Evolutionary conservation across 2,113 vertebrate species (phyloP), one percentile per base, ranked within the genome.

Genomic region (Gavia stellata): DNA sequence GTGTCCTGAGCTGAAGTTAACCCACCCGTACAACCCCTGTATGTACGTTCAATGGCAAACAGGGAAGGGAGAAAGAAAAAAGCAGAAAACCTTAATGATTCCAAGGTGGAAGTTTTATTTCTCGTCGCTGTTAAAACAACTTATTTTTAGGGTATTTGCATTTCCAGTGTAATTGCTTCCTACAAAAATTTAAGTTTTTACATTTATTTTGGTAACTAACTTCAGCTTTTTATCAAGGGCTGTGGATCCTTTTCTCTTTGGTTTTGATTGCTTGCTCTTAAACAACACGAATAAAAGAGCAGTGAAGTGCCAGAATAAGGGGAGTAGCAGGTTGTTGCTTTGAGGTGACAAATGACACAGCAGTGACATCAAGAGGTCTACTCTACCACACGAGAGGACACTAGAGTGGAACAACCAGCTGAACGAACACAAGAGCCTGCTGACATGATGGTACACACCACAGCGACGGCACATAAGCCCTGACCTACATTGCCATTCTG

Each of bases 381-480:
- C 59, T 70, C 68, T 56, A 62, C 23, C 68, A 26, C 23, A 14
- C 12, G 52, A 25, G 62, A 85, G 66, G 70, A 63, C 67, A 3
- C 26, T 17, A 10, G 63, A 88, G 71, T 7, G 45, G 63, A n/a
- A 92, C 40, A 4, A n/a, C 0, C 6, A 88, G 91, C 80, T 55
- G 31, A 45, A 45, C 1, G 10, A 38, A 59, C 91, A 24, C 34
- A 6, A 34, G 49, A 52, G 62, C 68, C 84, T 68, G 94, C 29
- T 40, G 89, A 79, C 65, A 78, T 0, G 1, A 44, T 6, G 40
- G 75, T 12, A 77, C 56, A 36, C 62, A 42, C 40, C 19, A 49
- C 50, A 17, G 25, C 1, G 1, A 58, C 0, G 5, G 83, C 67
- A 80, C 56, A 9, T 12, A 5, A 8, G 44, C 63, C 10, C 45